phyloP scores from a whole-genome alignment of 2,888 invertebrate species.

The Coenonympha glycerion region DNA sequence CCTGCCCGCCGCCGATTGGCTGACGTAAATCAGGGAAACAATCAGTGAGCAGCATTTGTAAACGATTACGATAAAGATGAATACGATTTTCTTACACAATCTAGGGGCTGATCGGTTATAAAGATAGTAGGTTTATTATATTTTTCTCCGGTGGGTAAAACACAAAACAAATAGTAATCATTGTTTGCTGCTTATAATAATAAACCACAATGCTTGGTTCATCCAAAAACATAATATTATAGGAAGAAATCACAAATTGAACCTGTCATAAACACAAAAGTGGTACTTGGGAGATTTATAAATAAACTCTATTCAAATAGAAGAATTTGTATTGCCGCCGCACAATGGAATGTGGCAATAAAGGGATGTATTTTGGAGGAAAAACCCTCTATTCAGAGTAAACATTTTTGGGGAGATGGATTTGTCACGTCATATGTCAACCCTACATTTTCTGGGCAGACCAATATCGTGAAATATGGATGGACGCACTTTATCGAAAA shows the following conservation, averaged over 20 bases:
- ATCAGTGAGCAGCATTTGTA: too few relatives aligned
- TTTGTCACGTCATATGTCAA: conserved; percentile 50
- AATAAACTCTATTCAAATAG: conserved; percentile 31
- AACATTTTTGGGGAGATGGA: conserved; percentile 43
- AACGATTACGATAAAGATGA: too few relatives aligned
- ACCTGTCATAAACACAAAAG: conserved; percentile 9
- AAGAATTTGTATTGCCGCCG: conserved; percentile 28
- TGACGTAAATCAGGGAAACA: too few relatives aligned
- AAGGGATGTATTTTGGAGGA: conserved; percentile 27
- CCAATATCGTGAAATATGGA: conserved; percentile 19
- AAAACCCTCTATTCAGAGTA: conserved; percentile 36
- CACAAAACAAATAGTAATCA: too few relatives aligned
- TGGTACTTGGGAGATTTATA: conserved; percentile 28
- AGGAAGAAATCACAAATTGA: conserved; percentile 4
- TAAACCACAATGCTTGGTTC: background rate
- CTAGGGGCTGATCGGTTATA: too few relatives aligned
- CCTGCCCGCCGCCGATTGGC: too few relatives aligned
- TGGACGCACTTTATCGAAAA: conserved; percentile 3
- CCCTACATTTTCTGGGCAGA: conserved; percentile 20
- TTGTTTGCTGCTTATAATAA: background rate
- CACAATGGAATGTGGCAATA: conserved; percentile 28
- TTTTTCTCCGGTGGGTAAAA: too few relatives aligned
- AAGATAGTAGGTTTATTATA: too few relatives aligned
- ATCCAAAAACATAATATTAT: background rate
- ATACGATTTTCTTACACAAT: too few relatives aligned